Conservation (phyloP, 2,888 invertebrate genomes). For the Thereva nobilitata region DNA sequence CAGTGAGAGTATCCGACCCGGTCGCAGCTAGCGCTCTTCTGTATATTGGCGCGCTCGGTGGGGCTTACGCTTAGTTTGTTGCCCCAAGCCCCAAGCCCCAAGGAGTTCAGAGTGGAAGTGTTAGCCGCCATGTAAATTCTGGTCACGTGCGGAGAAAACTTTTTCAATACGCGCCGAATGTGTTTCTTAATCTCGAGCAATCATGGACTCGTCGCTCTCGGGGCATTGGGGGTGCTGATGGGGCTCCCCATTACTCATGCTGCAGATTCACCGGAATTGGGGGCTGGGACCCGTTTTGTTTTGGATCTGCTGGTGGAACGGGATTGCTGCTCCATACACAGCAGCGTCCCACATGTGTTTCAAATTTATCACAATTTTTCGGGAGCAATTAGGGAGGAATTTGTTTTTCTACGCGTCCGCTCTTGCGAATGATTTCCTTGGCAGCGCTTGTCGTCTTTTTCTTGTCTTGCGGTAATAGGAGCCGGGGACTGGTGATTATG, state of each 20-base stretch:
- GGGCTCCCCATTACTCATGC: slow-evolving; percentile 28
- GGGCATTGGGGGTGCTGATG: slow-evolving; percentile 5
- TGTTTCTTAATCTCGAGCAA: slow-evolving; percentile 39
- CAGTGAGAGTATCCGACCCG: slow-evolving; percentile 5
- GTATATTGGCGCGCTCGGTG: too few relatives aligned
- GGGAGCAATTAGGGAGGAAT: slow-evolving; percentile 36
- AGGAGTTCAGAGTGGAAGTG: slow-evolving; percentile 19
- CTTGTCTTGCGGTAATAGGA: too few relatives aligned
- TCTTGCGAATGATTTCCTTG: slow-evolving; percentile 29
- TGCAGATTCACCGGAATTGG: slow-evolving; percentile 22
- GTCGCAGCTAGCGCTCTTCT: too few relatives aligned
- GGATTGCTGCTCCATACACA: slow-evolving; percentile 5
- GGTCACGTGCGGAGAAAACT: slow-evolving; percentile 38
- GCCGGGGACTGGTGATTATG: too few relatives aligned
- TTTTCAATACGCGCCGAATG: slow-evolving; percentile 39
- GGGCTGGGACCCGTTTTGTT: slow-evolving; percentile 1
- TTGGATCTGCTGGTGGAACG: background rate
- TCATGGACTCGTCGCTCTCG: slow-evolving; percentile 35
- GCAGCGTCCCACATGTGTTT: slow-evolving; percentile 34
- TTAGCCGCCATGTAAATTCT: slow-evolving; percentile 30
- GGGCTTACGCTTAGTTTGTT: too few relatives aligned
- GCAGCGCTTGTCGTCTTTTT: too few relatives aligned
- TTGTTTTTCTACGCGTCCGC: slow-evolving; percentile 33
- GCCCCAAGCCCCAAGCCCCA: too few relatives aligned
- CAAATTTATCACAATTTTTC: slow-evolving; percentile 38